Conservation (phyloP, 2,888 invertebrate species). For the Arenicola marina region DNA sequence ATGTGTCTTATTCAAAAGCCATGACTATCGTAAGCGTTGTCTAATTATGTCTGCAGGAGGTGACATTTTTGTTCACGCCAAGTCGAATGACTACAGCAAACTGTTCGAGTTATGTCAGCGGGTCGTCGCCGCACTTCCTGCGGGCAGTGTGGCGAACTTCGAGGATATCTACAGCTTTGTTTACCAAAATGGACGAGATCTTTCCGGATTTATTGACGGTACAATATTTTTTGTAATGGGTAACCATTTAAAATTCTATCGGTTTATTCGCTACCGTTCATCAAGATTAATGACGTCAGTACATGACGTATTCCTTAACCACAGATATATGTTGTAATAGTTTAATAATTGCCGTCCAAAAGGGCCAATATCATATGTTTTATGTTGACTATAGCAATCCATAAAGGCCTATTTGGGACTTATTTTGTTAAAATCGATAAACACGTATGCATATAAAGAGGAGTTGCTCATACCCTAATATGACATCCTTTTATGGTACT, state of each 20-base stretch:
- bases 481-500: no score
- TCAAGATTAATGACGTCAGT: background rate
- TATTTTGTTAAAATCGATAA: background rate
- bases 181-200: conserved; percentile 55
- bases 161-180: conserved; percentile 61
- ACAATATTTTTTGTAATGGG: conserved; percentile 9
- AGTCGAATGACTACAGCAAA: conserved; percentile 53
- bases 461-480: no score
- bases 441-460: no score
- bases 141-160: conserved; percentile 46
- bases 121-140: conserved; percentile 46
- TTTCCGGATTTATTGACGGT: conserved; percentile 62
- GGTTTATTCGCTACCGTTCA: background rate
- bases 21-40: no score
- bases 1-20: no score
- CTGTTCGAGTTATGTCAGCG: conserved; percentile 55
- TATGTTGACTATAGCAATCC: background rate
- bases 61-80: conserved; percentile 60
- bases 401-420: background rate
- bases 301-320: background rate
- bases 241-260: background rate
- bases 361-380: background rate
- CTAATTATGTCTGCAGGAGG: conserved; percentile 47
- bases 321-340: background rate
- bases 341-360: background rate